Conservation (phyloP, 1,140 invertebrate genomes). For the Pseudomyrmex gracilis region DNA sequence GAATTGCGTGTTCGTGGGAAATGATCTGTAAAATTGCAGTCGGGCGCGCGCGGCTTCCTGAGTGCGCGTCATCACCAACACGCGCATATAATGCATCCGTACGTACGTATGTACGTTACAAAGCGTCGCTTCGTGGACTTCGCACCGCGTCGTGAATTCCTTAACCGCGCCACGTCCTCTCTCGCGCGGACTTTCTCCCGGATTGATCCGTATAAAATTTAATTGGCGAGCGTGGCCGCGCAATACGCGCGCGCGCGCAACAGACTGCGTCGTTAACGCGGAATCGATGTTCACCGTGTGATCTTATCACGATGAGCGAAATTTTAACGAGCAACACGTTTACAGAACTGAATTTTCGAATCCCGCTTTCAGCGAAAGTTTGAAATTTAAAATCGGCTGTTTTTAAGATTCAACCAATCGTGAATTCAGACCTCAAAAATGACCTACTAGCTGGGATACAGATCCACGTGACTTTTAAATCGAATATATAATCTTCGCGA, state of each 20-base stretch:
- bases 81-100: slow-evolving; percentile 24
- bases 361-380: neutral
- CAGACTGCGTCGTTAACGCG: slow-evolving; percentile 50
- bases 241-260: slow-evolving; percentile 18
- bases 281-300: slow-evolving; percentile 22
- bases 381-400: no score
- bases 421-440: no score
- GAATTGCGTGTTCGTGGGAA: slow-evolving; percentile 67
- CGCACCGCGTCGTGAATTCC: slow-evolving; percentile 27
- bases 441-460: no score
- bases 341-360: neutral
- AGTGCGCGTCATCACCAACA: slow-evolving; percentile 27
- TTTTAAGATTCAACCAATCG: no score
- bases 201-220: slow-evolving; percentile 69
- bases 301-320: neutral
- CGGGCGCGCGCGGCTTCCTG: slow-evolving; percentile 53
- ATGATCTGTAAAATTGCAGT: slow-evolving; percentile 72
- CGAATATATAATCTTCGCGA: no score
- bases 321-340: neutral
- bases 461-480: no score
- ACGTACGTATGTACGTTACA: neutral
- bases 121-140: slow-evolving; percentile 45
- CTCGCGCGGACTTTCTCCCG: slow-evolving; percentile 49
- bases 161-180: neutral
- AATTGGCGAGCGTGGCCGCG: slow-evolving; percentile 65